These are phyloP conservation scores for Trichonephila inaurata DNA, from an alignment of 1,140 invertebrate genomes.

Conservation along the genomic window DNA sequence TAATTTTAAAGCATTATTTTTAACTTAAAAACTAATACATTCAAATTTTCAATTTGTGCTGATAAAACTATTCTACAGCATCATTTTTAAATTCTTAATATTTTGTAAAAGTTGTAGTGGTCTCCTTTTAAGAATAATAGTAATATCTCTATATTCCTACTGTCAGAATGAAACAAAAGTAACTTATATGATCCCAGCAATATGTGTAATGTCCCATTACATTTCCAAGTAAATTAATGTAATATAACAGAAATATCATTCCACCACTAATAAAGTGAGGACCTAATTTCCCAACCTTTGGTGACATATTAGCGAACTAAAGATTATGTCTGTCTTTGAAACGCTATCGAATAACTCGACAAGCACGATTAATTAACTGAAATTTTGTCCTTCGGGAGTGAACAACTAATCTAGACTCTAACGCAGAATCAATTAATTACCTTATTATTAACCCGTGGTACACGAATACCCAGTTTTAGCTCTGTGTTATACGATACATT, in stretches of 20 bases:
- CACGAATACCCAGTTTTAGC: slow-evolving; percentile 4
- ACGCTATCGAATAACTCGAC: slow-evolving; percentile 25
- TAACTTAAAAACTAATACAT: too few relatives aligned
- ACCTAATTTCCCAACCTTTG: neutral
- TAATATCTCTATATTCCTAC: too few relatives aligned
- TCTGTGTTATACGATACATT: neutral
- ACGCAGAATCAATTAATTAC: slow-evolving; percentile 20
- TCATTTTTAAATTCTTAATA: too few relatives aligned
- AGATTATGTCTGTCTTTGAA: neutral
- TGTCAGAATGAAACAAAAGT: too few relatives aligned
- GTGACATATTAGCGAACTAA: slow-evolving; percentile 1
- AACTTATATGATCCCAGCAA: too few relatives aligned
- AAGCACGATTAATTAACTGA: slow-evolving; percentile 22
- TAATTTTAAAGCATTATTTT: neutral
- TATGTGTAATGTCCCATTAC: too few relatives aligned
- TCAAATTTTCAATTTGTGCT: too few relatives aligned
- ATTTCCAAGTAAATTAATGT: neutral
- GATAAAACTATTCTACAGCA: too few relatives aligned
- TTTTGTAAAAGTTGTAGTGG: too few relatives aligned
- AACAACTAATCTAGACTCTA: slow-evolving; percentile 11
- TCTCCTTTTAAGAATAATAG: too few relatives aligned
- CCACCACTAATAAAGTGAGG: neutral
- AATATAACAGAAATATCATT: neutral
- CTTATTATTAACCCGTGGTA: slow-evolving; percentile 12
- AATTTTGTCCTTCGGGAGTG: slow-evolving; percentile 33